These are phyloP conservation scores for Drosophila virilis DNA, from an alignment of 1,140 invertebrate genomes.

Conservation along the genomic window DNA sequence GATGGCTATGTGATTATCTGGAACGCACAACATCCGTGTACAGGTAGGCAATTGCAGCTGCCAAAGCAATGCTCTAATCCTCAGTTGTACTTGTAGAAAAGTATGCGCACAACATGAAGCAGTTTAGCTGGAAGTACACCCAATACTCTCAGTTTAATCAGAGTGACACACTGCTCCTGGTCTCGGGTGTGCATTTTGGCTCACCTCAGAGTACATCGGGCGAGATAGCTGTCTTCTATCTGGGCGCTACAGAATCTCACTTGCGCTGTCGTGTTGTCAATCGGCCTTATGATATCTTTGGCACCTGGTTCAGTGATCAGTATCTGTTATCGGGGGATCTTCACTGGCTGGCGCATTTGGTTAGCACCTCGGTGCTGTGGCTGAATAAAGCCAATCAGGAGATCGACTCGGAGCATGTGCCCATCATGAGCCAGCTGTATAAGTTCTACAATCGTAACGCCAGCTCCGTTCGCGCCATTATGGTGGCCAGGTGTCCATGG, in stretches of 20 bases:
- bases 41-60: slow-evolving; percentile 19
- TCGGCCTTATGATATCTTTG: slow-evolving; percentile 95
- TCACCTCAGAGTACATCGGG: slow-evolving; percentile 91
- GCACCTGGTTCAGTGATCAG: slow-evolving; percentile 94
- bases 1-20: slow-evolving; percentile 93
- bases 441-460: slow-evolving; percentile 93
- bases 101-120: slow-evolving; percentile 92
- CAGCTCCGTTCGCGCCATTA: slow-evolving; percentile 86
- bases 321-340: slow-evolving; percentile 93
- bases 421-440: slow-evolving; percentile 92
- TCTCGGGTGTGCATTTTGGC: slow-evolving; percentile 95
- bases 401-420: slow-evolving; percentile 91
- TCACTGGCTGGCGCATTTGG: slow-evolving; percentile 91
- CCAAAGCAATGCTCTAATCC: neutral
- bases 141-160: slow-evolving; percentile 96
- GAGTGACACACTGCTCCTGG: slow-evolving; percentile 91
- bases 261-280: slow-evolving; percentile 93
- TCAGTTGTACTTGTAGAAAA: slow-evolving; percentile 85
- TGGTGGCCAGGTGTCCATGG: slow-evolving; percentile 84
- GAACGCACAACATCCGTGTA: slow-evolving; percentile 90
- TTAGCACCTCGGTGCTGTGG: slow-evolving; percentile 92
- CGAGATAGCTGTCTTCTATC: slow-evolving; percentile 94
- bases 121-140: slow-evolving; percentile 94
- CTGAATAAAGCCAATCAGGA: slow-evolving; percentile 94
- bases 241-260: slow-evolving; percentile 87